A percentile compares a stretch with the other conserved stretches of the same genome.
These are phyloP conservation scores for Saccostrea cuccullata DNA, from an alignment of 1,140 invertebrate genomes.

Conservation along the genomic window DNA sequence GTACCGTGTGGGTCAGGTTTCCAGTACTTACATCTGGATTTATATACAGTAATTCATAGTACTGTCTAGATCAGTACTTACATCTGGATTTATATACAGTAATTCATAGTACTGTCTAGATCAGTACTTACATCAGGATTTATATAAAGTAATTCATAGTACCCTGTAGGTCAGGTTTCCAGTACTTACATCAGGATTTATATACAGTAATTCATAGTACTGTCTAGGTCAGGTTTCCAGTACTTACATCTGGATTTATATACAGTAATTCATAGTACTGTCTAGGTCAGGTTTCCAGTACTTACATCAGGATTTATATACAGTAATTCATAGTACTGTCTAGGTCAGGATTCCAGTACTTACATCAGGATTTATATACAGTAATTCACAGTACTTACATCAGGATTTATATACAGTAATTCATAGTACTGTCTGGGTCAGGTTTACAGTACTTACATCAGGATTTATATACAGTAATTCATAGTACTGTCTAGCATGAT, in stretches of 20 bases:
- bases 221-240: slow-evolving; percentile 79
- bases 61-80: background rate
- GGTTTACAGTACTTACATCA: slow-evolving; percentile 89
- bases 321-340: slow-evolving; percentile 93
- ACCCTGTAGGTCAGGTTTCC: no score
- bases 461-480: slow-evolving; percentile 91
- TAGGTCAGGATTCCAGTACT: slow-evolving; percentile 87
- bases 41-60: slow-evolving; percentile 84
- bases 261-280: slow-evolving; percentile 82
- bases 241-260: slow-evolving; percentile 87
- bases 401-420: slow-evolving; percentile 86
- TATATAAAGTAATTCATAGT: slow-evolving; percentile 84
- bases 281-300: no score
- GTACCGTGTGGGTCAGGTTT: no score
- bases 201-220: slow-evolving; percentile 93
- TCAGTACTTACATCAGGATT: slow-evolving; percentile 88
- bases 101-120: no score
- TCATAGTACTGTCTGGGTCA: slow-evolving; percentile 91
- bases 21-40: slow-evolving; percentile 77
- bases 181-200: slow-evolving; percentile 45
- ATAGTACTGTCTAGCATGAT: slow-evolving; percentile 92
- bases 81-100: slow-evolving; percentile 45
- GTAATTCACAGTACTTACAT: slow-evolving; percentile 85
- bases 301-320: slow-evolving; percentile 79
- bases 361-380: slow-evolving; percentile 90